These are phyloP conservation scores for Drosophila eohydei DNA, from an alignment of 2,888 invertebrate genomes.

Conservation along the genomic window DNA sequence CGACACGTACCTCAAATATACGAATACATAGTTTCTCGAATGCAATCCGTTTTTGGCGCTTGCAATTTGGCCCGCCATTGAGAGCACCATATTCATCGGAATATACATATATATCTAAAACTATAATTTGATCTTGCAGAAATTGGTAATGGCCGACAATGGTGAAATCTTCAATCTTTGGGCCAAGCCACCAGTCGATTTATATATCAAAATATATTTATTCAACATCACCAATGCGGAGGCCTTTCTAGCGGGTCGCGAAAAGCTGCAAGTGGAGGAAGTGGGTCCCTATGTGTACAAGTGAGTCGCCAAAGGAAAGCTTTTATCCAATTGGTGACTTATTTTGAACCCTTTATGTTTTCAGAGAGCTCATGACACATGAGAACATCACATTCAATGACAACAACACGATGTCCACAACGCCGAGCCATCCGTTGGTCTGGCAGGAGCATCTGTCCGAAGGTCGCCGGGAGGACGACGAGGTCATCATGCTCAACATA, in stretches of 20 bases:
- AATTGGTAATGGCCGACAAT: slow-evolving; percentile 89
- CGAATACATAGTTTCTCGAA: slow-evolving; percentile 7
- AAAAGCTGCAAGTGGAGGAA: slow-evolving; percentile 90
- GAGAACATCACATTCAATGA: slow-evolving; percentile 90
- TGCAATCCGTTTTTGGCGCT: slow-evolving; percentile 38
- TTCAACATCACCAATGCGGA: slow-evolving; percentile 94
- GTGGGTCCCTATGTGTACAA: slow-evolving; percentile 95
- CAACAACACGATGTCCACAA: slow-evolving; percentile 90
- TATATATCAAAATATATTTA: slow-evolving; percentile 91
- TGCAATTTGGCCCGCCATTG: slow-evolving; percentile 45
- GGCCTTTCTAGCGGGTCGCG: slow-evolving; percentile 90
- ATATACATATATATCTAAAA: neutral
- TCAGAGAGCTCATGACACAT: slow-evolving; percentile 90
- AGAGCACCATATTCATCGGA: slow-evolving; percentile 13
- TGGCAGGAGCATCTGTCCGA: slow-evolving; percentile 92
- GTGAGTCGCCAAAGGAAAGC: slow-evolving; percentile 86
- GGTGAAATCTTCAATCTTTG: slow-evolving; percentile 94
- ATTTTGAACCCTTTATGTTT: slow-evolving; percentile 30
- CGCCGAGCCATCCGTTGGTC: slow-evolving; percentile 90
- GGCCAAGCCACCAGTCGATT: slow-evolving; percentile 91
- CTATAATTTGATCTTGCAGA: slow-evolving; percentile 85
- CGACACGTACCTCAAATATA: slow-evolving; percentile 25
- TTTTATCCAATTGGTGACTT: neutral
- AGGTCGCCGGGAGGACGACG: slow-evolving; percentile 90
- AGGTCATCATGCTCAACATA: slow-evolving; percentile 91